A percentile compares a stretch with the other conserved stretches of the same genome.
Conservation (phyloP, 1,140 invertebrate genomes). For the Eupristina koningsbergeri region DNA sequence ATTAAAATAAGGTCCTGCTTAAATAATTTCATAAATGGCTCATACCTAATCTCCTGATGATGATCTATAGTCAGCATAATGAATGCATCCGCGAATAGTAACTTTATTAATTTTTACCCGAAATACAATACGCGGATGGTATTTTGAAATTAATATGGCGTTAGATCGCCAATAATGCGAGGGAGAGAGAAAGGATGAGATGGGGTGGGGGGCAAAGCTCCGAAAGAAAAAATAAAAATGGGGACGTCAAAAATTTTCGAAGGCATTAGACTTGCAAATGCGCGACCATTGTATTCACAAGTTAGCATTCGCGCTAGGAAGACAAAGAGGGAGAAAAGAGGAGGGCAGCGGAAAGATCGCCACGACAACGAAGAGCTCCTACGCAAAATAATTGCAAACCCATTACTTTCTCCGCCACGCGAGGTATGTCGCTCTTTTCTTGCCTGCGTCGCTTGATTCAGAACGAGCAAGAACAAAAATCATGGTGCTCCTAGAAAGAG, state of each 20-base stretch:
- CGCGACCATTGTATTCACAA: conserved; percentile 39
- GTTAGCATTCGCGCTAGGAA: background rate
- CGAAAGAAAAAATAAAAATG: background rate
- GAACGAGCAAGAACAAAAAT: conserved; percentile 15
- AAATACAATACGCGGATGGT: no score
- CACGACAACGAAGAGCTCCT: conserved; percentile 56
- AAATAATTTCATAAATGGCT: background rate
- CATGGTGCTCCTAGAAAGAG: conserved; percentile 50
- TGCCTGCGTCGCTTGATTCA: conserved; percentile 11
- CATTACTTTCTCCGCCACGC: conserved; percentile 67
- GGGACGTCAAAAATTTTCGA: conserved; percentile 51
- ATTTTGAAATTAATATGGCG: background rate
- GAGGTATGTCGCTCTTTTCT: conserved; percentile 26
- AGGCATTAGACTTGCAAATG: conserved; percentile 52
- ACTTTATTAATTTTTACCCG: no score
- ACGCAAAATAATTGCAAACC: conserved; percentile 71
- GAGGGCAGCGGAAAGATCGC: conserved; percentile 36
- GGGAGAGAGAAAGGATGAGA: background rate
- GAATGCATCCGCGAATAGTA: no score
- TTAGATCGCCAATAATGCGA: background rate
- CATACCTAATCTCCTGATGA: background rate
- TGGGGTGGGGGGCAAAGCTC: background rate
- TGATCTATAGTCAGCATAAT: no score
- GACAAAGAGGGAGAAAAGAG: background rate
- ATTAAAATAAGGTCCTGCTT: background rate